phyloP scores from a whole-genome alignment of 2,113 vertebrate genomes.

The Harpagus bidentatus region DNA sequence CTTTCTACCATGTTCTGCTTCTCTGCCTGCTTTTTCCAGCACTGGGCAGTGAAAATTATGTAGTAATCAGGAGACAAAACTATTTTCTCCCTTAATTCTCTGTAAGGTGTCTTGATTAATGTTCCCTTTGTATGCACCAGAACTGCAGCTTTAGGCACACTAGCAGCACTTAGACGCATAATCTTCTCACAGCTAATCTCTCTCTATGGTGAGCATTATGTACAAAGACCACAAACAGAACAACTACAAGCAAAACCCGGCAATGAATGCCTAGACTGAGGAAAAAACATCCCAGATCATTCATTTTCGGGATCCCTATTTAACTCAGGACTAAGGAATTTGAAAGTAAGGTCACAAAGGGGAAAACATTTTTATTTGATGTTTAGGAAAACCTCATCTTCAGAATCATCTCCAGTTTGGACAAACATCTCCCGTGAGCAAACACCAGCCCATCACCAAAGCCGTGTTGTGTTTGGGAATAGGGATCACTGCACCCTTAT shows the following conservation, averaged over 20 bases:
- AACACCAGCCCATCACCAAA: not conserved
- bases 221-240: conserved; percentile 5
- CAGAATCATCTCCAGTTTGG: not conserved
- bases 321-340: not conserved
- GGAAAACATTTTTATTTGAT: not conserved
- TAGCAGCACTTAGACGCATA: not conserved
- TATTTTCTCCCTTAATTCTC: conserved; percentile 31
- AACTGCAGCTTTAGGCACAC: not conserved
- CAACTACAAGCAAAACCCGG: not conserved
- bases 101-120: conserved; percentile 30
- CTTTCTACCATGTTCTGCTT: not conserved
- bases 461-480: not conserved
- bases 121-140: conserved; percentile 19
- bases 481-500: not conserved
- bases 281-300: not conserved
- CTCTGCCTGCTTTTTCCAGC: not conserved
- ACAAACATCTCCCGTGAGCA: not conserved
- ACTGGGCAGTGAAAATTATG: not conserved
- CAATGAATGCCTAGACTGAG: not conserved
- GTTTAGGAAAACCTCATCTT: not conserved
- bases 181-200: conserved; percentile 29
- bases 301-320: not conserved
- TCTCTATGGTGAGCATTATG: not conserved
- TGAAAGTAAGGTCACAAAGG: not conserved
- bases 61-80: conserved; percentile 1